Conservation (phyloP, 1,140 invertebrate species). For the Atta texana region DNA sequence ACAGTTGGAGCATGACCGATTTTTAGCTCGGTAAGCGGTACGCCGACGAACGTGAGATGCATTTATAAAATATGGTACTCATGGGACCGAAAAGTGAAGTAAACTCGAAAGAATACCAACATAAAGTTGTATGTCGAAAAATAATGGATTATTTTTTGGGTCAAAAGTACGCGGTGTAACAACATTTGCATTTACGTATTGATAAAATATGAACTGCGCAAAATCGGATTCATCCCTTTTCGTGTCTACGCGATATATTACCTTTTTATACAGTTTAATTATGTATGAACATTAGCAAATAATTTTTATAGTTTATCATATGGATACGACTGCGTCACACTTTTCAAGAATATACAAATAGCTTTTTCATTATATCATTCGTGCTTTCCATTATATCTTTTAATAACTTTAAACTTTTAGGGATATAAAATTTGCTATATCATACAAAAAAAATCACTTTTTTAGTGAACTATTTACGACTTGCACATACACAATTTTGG, state of each 20-base stretch:
- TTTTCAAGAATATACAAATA: background rate
- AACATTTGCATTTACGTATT: background rate
- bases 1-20: conserved; percentile 34
- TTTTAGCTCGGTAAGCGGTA: background rate
- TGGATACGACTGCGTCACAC: too few species aligned
- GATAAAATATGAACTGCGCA: conserved; percentile 16
- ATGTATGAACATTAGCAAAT: background rate
- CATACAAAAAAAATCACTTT: background rate
- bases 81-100: background rate
- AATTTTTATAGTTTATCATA: background rate
- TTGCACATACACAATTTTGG: conserved; percentile 9
- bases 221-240: conserved; percentile 2
- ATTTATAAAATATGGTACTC: conserved; percentile 33
- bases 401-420: background rate
- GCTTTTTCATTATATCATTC: background rate
- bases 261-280: conserved; percentile 14
- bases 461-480: conserved; percentile 13
- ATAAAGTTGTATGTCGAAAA: background rate
- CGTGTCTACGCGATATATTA: background rate
- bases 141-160: conserved; percentile 1
- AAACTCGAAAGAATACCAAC: conserved; percentile 15
- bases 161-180: conserved; percentile 4
- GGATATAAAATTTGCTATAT: conserved; percentile 28
- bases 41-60: conserved; percentile 1
- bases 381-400: background rate